Evolutionary conservation across 2,113 vertebrate genomes (phyloP).

Genomic region (Macquaria australasica): DNA sequence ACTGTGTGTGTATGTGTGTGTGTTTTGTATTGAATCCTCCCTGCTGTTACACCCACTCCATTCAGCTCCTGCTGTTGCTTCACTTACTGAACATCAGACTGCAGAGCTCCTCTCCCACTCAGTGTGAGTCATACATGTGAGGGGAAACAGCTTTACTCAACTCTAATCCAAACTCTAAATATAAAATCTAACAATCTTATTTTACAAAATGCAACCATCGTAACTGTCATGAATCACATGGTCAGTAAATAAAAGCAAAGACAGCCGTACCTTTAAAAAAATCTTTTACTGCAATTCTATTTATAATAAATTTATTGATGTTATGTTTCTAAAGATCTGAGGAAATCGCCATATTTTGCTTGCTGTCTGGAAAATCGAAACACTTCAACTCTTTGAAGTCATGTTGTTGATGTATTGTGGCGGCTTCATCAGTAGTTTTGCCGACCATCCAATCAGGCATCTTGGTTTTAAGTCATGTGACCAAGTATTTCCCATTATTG

Average conservation of each 20-base stretch:
- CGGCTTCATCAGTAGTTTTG: background rate
- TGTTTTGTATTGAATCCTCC: constrained; percentile 5
- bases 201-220: background rate
- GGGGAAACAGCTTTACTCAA: background rate
- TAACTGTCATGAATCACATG: background rate
- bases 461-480: background rate
- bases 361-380: background rate
- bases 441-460: background rate
- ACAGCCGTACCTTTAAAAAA: background rate
- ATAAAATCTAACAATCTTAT: background rate
- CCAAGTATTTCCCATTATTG: background rate
- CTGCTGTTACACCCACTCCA: constrained; percentile 45
- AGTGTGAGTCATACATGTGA: constrained; percentile 3
- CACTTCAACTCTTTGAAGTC: background rate
- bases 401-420: background rate
- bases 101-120: constrained; percentile 43
- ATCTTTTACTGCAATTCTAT: background rate
- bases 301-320: background rate
- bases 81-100: constrained; percentile 20
- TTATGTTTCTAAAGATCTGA: background rate
- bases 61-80: constrained; percentile 29
- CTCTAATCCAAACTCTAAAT: constrained; percentile 3
- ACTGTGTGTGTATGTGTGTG: background rate
- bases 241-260: background rate
- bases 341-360: background rate